Conservation (phyloP, 1,140 invertebrate genomes). For the Anastrepha obliqua region DNA sequence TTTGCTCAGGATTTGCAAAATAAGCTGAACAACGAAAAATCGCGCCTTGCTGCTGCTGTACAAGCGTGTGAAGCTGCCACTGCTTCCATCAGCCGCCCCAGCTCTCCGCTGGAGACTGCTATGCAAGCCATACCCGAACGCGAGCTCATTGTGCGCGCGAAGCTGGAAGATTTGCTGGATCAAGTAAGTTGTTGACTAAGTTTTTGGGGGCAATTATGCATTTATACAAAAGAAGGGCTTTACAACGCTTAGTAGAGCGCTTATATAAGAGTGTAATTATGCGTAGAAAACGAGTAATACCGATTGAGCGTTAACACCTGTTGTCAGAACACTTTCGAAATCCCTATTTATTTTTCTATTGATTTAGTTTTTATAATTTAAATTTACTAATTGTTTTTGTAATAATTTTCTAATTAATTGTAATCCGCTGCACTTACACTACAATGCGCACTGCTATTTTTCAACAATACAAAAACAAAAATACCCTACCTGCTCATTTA, state of each 20-base stretch:
- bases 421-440: slow-evolving; percentile 44
- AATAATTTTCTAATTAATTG: slow-evolving; percentile 30
- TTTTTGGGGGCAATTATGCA: neutral
- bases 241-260: neutral
- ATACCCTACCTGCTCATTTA: slow-evolving; percentile 5
- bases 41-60: slow-evolving; percentile 87
- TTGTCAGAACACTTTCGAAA: neutral
- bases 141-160: slow-evolving; percentile 87
- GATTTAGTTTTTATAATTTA: slow-evolving; percentile 4
- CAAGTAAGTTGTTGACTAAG: slow-evolving; percentile 80
- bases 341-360: neutral
- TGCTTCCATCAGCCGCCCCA: slow-evolving; percentile 91
- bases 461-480: slow-evolving; percentile 45
- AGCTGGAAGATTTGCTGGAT: slow-evolving; percentile 92
- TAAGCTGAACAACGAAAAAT: slow-evolving; percentile 90
- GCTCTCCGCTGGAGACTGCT: slow-evolving; percentile 87
- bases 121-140: slow-evolving; percentile 87
- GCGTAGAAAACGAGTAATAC: neutral
- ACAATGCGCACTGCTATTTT: slow-evolving; percentile 50
- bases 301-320: neutral
- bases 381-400: slow-evolving; percentile 47
- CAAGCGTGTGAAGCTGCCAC: slow-evolving; percentile 94
- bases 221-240: neutral
- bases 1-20: slow-evolving; percentile 83
- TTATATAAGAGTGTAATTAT: neutral